Evolutionary conservation across 1,140 invertebrate species (phyloP).

Genomic region (Metopolophium dirhodum): DNA sequence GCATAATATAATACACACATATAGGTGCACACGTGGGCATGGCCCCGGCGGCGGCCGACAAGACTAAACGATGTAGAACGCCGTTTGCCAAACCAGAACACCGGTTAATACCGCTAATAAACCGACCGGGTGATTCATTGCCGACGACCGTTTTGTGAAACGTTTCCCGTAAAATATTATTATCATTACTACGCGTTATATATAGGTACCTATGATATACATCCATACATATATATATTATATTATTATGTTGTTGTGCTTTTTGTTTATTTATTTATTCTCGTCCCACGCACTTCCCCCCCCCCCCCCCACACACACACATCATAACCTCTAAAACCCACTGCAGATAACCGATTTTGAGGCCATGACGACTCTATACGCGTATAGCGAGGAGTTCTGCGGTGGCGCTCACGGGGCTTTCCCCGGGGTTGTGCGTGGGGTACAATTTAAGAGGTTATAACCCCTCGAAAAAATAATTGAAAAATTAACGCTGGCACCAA

Average conservation of each 20-base stretch:
- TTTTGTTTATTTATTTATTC: background rate
- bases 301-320: background rate
- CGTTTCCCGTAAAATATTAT: constrained; percentile 21
- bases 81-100: constrained; percentile 49
- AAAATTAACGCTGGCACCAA: too few species aligned
- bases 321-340: too few species aligned
- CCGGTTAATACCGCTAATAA: constrained; percentile 38
- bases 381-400: background rate
- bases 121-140: constrained; percentile 49
- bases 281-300: background rate
- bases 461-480: too few species aligned
- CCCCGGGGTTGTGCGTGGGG: too few species aligned
- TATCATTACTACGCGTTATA: constrained; percentile 11
- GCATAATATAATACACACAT: background rate
- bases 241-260: background rate
- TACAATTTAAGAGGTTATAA: too few species aligned
- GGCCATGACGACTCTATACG: too few species aligned
- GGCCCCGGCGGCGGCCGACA: background rate
- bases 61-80: constrained; percentile 51
- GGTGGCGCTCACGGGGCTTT: background rate
- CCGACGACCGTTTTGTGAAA: constrained; percentile 27
- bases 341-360: background rate
- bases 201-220: background rate
- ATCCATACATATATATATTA: background rate
- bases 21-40: constrained; percentile 22